Conservation (phyloP, 2,797 vertebrate species). For the Chaunax sp. region DNA sequence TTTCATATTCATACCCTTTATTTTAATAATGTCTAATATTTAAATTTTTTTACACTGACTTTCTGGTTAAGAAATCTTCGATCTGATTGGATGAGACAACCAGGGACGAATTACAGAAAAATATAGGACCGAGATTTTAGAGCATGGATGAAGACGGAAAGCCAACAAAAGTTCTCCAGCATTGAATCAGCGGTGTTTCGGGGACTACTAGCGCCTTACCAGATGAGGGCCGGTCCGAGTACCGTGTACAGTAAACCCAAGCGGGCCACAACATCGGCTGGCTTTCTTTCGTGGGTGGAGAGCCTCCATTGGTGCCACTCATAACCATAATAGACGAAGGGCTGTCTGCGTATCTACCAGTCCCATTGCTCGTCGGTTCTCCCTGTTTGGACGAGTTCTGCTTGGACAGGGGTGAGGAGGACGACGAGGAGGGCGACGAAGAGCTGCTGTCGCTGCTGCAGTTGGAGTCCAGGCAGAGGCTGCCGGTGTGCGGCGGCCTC, state of each 20-base stretch:
- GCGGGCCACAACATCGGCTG: conserved; percentile 95
- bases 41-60: no score
- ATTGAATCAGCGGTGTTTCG: conserved; percentile 2
- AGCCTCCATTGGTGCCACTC: conserved; percentile 87
- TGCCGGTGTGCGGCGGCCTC: conserved; percentile 84
- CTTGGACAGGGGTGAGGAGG: conserved; percentile 84
- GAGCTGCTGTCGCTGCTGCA: conserved; percentile 90
- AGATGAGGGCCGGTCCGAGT: conserved; percentile 97
- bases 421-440: conserved; percentile 76
- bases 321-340: conserved; percentile 87
- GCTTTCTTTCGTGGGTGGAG: conserved; percentile 85
- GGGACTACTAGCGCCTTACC: conserved; percentile 88
- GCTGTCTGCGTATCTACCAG: conserved; percentile 87
- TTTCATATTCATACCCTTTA: no score
- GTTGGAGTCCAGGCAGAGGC: conserved; percentile 90
- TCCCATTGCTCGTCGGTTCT: conserved; percentile 75
- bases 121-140: no score
- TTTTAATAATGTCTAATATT: no score
- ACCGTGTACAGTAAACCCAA: conserved; percentile 97
- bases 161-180: no score
- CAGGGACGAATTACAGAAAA: no score
- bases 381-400: conserved; percentile 76
- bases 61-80: no score
- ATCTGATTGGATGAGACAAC: no score
- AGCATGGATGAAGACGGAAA: no score